Conservation (phyloP, 2,797 vertebrate species). For the Cheirogaleus major region DNA sequence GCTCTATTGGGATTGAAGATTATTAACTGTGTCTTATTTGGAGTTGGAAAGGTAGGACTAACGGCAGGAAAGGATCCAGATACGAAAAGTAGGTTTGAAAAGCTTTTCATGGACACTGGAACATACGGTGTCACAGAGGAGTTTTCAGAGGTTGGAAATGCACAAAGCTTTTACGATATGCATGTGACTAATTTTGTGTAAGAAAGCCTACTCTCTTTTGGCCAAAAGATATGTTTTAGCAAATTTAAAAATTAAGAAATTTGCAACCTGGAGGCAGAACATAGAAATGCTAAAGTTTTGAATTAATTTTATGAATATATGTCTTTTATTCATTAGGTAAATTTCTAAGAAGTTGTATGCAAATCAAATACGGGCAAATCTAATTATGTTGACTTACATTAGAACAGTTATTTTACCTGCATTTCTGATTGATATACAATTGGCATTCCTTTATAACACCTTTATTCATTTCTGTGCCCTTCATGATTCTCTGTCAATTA, state of each 20-base stretch:
- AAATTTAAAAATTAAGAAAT: slow-evolving; percentile 34
- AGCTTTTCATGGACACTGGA: background rate
- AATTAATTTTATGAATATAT: slow-evolving; percentile 1
- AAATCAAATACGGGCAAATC: slow-evolving; percentile 37
- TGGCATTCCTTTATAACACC: background rate
- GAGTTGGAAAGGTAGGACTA: background rate
- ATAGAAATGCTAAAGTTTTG: background rate
- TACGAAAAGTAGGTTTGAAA: background rate
- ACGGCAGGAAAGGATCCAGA: background rate
- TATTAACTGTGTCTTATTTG: background rate
- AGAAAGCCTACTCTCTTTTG: background rate
- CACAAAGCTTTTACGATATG: background rate
- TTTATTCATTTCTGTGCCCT: slow-evolving; percentile 7
- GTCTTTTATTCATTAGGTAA: slow-evolving; percentile 38
- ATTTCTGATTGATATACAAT: slow-evolving; percentile 42
- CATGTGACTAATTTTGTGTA: background rate
- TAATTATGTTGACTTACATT: slow-evolving; percentile 9
- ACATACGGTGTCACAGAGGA: background rate
- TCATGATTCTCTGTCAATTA: slow-evolving; percentile 25
- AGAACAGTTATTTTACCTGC: slow-evolving; percentile 11
- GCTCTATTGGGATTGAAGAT: background rate
- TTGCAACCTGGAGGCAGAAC: background rate
- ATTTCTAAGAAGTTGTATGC: slow-evolving; percentile 34
- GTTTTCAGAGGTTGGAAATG: background rate
- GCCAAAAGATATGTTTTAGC: background rate